phyloP scores from a whole-genome alignment of 2,113 vertebrate species.

The Cariama cristata region DNA sequence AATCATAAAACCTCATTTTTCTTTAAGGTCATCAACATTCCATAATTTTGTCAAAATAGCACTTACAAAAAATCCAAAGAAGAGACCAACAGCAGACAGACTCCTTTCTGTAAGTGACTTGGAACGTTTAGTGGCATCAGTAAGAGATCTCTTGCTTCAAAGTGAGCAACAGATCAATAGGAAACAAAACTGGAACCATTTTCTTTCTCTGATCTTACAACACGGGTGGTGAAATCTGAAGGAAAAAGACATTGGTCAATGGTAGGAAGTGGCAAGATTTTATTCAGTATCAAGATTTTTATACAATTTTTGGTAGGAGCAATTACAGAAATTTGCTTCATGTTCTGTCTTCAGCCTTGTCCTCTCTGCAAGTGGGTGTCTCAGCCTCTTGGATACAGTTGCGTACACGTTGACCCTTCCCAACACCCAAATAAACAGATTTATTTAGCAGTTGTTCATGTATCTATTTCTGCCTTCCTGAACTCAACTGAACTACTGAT shows the following conservation, averaged over 20 bases:
- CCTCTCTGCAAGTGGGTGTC: neutral
- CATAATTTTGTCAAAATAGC: conserved; percentile 97
- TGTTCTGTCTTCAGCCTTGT: neutral
- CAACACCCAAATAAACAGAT: neutral
- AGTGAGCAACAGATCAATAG: neutral
- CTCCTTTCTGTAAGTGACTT: conserved; percentile 86
- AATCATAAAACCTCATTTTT: neutral
- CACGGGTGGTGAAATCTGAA: neutral
- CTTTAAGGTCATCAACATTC: conserved; percentile 89
- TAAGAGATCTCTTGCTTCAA: neutral
- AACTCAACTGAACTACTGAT: neutral
- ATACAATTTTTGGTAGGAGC: accelerated
- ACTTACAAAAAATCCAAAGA: conserved; percentile 97
- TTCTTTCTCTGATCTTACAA: neutral
- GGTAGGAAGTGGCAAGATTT: neutral
- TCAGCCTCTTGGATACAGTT: neutral
- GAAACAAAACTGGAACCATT: neutral
- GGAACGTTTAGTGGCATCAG: neutral
- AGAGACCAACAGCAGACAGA: conserved; percentile 96
- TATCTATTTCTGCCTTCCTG: neutral
- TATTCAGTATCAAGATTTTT: neutral
- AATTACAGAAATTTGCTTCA: neutral
- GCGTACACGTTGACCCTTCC: accelerated
- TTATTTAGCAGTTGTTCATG: neutral
- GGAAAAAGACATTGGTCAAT: neutral